A percentile compares a stretch with the other conserved stretches of the same genome.
These are phyloP conservation scores for Bombus haemorrhoidalis DNA, from an alignment of 1,140 invertebrate species.

Conservation along the genomic window DNA sequence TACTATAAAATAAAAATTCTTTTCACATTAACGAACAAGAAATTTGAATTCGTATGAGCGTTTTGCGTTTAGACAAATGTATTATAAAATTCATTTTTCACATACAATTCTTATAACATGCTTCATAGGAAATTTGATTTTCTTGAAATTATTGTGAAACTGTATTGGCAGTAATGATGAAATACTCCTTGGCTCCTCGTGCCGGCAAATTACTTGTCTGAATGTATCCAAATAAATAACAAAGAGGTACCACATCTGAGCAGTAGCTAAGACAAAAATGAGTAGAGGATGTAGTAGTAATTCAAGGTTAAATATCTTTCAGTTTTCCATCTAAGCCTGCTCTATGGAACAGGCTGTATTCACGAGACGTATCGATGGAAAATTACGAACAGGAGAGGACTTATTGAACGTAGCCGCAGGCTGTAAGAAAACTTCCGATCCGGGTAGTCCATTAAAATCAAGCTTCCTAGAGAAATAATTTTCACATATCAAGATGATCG, in stretches of 20 bases:
- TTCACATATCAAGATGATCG: slow-evolving; percentile 45
- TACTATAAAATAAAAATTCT: neutral
- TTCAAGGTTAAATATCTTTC: neutral
- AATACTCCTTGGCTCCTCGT: too few species aligned
- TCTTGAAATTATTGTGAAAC: too few species aligned
- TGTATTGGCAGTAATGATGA: too few species aligned
- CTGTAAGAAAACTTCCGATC: slow-evolving; percentile 54
- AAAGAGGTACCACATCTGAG: too few species aligned
- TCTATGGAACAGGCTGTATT: slow-evolving; percentile 4
- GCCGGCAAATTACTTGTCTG: too few species aligned
- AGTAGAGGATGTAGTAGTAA: neutral
- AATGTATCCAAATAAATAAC: too few species aligned
- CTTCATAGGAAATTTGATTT: neutral
- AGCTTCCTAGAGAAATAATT: slow-evolving; percentile 58
- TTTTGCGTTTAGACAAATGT: neutral
- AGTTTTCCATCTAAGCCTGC: neutral
- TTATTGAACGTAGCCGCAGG: slow-evolving; percentile 60
- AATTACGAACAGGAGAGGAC: slow-evolving; percentile 62
- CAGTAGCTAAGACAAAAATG: too few species aligned
- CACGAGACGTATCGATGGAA: slow-evolving; percentile 36
- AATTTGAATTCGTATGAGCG: neutral
- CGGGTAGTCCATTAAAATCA: slow-evolving; percentile 57
- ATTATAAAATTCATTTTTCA: neutral
- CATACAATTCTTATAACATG: neutral
- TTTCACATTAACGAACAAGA: neutral